These are phyloP conservation scores for Danio tinwini DNA, from an alignment of 2,797 vertebrate species.

Conservation along the genomic window DNA sequence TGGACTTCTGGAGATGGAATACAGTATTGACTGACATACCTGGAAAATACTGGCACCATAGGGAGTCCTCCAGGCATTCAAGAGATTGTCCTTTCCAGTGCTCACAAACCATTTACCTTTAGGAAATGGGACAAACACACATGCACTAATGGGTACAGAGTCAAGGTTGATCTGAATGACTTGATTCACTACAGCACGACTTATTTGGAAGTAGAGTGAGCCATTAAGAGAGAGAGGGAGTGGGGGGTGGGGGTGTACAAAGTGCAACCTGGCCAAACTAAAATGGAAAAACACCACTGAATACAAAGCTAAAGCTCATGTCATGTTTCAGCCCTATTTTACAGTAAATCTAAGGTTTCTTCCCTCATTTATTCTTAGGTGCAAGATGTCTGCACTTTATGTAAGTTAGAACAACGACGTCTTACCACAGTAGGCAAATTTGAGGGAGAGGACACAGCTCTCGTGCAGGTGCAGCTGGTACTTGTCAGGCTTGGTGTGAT, in stretches of 20 bases:
- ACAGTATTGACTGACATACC: constrained; percentile 69
- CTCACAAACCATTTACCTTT: constrained; percentile 88
- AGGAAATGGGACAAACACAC: constrained; percentile 47
- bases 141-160: constrained; percentile 45
- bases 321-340: not conserved
- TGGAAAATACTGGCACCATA: constrained; percentile 88
- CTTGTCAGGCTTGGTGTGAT: constrained; percentile 95
- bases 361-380: not conserved
- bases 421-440: constrained; percentile 96
- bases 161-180: constrained; percentile 54
- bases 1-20: constrained; percentile 27
- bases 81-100: constrained; percentile 86
- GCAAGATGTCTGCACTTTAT: not conserved
- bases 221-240: constrained; percentile 6
- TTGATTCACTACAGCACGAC: constrained; percentile 82
- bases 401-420: not conserved
- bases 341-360: not conserved
- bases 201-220: constrained; percentile 34
- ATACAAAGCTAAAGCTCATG: not conserved
- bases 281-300: constrained; percentile 12
- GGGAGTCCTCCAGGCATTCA: constrained; percentile 87
- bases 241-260: not conserved
- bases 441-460: constrained; percentile 96
- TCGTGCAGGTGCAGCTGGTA: constrained; percentile 97
- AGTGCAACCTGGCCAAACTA: constrained; percentile 1